Conservation (phyloP, 2,797 vertebrate genomes). For the Hybognathus amarus region DNA sequence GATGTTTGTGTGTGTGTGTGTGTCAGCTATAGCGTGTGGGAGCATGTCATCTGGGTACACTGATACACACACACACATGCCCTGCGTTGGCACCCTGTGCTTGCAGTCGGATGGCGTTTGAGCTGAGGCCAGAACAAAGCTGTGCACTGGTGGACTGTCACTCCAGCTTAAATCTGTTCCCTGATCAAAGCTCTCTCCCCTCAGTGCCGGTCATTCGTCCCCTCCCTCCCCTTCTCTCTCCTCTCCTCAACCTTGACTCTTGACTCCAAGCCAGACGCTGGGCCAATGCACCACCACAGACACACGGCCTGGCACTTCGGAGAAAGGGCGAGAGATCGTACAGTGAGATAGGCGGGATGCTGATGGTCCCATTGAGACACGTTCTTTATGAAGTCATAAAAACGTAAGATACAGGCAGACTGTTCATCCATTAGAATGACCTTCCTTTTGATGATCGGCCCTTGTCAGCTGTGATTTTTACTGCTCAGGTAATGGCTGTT, state of each 20-base stretch:
- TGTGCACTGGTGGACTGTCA: constrained; percentile 64
- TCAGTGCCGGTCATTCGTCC: constrained; percentile 15
- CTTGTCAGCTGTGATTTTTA: constrained; percentile 68
- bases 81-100: constrained; percentile 43
- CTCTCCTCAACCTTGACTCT: constrained; percentile 57
- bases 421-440: constrained; percentile 73
- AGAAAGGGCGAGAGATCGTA: constrained; percentile 33
- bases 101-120: constrained; percentile 55
- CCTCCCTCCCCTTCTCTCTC: not conserved
- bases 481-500: constrained; percentile 73
- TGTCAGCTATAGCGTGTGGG: constrained; percentile 29
- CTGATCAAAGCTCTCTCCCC: constrained; percentile 60
- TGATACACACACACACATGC: constrained; percentile 39
- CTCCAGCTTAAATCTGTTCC: constrained; percentile 61
- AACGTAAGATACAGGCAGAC: constrained; percentile 65
- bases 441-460: constrained; percentile 74
- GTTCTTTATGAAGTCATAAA: constrained; percentile 79
- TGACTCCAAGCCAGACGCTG: constrained; percentile 46
- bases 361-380: constrained; percentile 71
- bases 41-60: constrained; percentile 47
- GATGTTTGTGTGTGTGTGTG: constrained; percentile 45
- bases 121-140: constrained; percentile 61
- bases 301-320: constrained; percentile 51
- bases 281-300: constrained; percentile 9
- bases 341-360: constrained; percentile 34